Conservation (phyloP, 2,797 vertebrate species). For the Hyperoplus lanceolatus region DNA sequence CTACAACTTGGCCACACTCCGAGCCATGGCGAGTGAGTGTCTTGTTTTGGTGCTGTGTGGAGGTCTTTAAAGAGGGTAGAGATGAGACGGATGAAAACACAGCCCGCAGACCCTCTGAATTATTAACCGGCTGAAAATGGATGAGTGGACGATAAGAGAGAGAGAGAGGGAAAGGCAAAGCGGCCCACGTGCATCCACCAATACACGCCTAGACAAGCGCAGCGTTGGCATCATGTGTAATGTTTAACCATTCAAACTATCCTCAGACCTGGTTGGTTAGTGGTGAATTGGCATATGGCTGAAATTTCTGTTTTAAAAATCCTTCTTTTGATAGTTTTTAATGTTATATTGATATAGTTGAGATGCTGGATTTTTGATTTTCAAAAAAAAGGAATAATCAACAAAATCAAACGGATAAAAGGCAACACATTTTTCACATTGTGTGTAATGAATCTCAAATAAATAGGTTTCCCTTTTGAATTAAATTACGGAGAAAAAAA, state of each 20-base stretch:
- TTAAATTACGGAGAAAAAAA: no score
- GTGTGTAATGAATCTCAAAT: no score
- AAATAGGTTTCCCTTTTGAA: no score
- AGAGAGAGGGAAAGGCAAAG: slow-evolving; percentile 42
- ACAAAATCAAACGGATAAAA: no score
- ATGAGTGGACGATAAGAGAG: slow-evolving; percentile 76
- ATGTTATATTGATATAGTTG: not conserved
- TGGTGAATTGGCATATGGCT: not conserved
- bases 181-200: slow-evolving; percentile 60
- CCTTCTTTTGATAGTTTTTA: not conserved
- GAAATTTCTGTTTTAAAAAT: not conserved
- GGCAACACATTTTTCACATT: no score
- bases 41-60: slow-evolving; percentile 60
- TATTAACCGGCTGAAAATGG: slow-evolving; percentile 79
- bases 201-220: slow-evolving; percentile 40
- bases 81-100: slow-evolving; percentile 73
- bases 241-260: slow-evolving; percentile 14
- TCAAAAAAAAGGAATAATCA: no score
- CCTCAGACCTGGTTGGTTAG: not conserved
- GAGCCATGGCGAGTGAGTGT: slow-evolving; percentile 39
- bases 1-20: slow-evolving; percentile 7
- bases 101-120: slow-evolving; percentile 80
- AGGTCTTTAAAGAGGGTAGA: slow-evolving; percentile 53
- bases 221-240: slow-evolving; percentile 12
- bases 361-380: no score